phyloP scores from a whole-genome alignment of 2,888 invertebrate genomes.

The Lapara coniferarum region DNA sequence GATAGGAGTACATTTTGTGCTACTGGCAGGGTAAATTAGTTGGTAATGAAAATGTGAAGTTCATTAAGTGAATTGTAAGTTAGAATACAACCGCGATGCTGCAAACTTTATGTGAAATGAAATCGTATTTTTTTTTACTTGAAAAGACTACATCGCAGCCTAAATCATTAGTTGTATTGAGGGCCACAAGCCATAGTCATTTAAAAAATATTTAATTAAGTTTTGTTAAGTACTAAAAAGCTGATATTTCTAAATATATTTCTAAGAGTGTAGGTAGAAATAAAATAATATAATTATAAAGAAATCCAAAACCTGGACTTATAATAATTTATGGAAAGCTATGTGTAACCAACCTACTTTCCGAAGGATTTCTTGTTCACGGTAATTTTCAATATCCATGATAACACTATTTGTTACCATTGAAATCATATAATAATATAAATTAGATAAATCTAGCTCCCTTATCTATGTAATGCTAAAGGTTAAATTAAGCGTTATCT shows the following conservation, averaged over 20 bases:
- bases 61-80: background rate
- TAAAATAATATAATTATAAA: background rate
- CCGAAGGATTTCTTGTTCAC: background rate
- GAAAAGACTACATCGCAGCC: background rate
- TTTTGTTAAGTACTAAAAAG: no score
- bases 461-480: constrained; percentile 14
- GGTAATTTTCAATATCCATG: constrained; percentile 8
- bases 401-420: background rate
- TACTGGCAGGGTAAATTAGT: constrained; percentile 47
- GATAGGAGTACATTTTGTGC: constrained; percentile 38
- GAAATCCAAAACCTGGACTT: background rate
- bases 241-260: no score
- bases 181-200: no score
- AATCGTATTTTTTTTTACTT: background rate
- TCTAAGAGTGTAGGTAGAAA: no score
- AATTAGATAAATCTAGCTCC: constrained; percentile 4
- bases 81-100: background rate
- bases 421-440: constrained; percentile 5
- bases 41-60: constrained; percentile 28
- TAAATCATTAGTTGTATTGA: background rate
- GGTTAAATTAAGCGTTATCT: constrained; percentile 12
- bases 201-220: no score
- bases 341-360: background rate
- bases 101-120: no score
- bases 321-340: background rate